phyloP scores from a whole-genome alignment of 2,113 vertebrate genomes.

The Salvelinus alpinus region DNA sequence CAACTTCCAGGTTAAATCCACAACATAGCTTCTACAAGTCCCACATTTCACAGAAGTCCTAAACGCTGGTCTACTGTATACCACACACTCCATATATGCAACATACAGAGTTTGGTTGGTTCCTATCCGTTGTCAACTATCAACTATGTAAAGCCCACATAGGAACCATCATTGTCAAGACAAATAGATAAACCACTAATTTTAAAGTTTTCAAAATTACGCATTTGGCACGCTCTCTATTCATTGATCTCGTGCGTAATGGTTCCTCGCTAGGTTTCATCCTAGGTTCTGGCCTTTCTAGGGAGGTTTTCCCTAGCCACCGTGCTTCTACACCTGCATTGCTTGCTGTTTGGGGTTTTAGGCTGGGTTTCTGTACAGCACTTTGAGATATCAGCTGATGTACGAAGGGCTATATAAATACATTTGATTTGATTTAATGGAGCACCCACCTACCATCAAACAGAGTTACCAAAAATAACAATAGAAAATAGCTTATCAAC shows the following conservation, averaged over 20 bases:
- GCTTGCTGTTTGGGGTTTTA: too few species aligned
- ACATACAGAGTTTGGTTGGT: too few species aligned
- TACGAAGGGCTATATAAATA: too few species aligned
- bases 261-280: not conserved
- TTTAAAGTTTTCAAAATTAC: not conserved
- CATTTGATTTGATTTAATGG: constrained; percentile 14
- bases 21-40: not conserved
- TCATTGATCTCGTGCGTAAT: constrained; percentile 47
- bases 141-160: too few species aligned
- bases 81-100: too few species aligned
- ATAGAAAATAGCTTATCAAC: not conserved
- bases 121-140: too few species aligned
- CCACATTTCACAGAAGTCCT: not conserved
- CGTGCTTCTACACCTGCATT: too few species aligned
- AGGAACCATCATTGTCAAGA: not conserved
- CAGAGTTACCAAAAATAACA: not conserved
- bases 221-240: constrained; percentile 8
- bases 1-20: constrained; percentile 16
- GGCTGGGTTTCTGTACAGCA: too few species aligned
- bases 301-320: too few species aligned
- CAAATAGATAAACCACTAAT: not conserved
- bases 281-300: too few species aligned
- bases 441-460: not conserved
- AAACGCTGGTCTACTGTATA: too few species aligned
- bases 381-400: too few species aligned